These are phyloP conservation scores for Desoria tigrina DNA, from an alignment of 2,888 invertebrate genomes.

Conservation along the genomic window DNA sequence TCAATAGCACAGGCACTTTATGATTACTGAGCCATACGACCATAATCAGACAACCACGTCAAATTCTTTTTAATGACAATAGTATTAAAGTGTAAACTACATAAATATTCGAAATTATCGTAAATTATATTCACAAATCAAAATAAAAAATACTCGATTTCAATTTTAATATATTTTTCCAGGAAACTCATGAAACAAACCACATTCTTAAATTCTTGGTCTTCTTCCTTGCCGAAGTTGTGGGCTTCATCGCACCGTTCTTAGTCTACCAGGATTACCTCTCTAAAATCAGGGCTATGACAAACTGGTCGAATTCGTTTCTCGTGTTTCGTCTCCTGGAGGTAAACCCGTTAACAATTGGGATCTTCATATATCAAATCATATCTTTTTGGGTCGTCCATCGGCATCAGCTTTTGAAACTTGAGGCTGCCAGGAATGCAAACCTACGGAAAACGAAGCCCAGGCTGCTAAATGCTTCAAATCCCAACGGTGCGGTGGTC, in stretches of 20 bases:
- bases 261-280: slow-evolving; percentile 1
- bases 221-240: slow-evolving; percentile 10
- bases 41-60: too few relatives aligned
- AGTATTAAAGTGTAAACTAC: too few relatives aligned
- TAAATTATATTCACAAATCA: too few relatives aligned
- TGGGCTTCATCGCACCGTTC: slow-evolving; percentile 10
- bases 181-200: background rate
- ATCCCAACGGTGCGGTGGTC: too few relatives aligned
- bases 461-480: too few relatives aligned
- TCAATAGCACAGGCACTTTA: too few relatives aligned
- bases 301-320: background rate
- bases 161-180: background rate
- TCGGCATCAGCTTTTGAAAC: background rate
- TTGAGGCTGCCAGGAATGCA: too few relatives aligned
- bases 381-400: background rate
- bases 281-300: background rate
- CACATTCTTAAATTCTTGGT: background rate
- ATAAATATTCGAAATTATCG: too few relatives aligned
- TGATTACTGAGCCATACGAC: too few relatives aligned
- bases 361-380: slow-evolving; percentile 7
- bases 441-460: background rate
- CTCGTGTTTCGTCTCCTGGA: background rate
- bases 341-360: slow-evolving; percentile 1
- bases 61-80: too few relatives aligned
- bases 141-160: too few relatives aligned